Base-by-base conservation (phyloP, 2,888 invertebrate species). In the Drosophila anomelani region DNA sequence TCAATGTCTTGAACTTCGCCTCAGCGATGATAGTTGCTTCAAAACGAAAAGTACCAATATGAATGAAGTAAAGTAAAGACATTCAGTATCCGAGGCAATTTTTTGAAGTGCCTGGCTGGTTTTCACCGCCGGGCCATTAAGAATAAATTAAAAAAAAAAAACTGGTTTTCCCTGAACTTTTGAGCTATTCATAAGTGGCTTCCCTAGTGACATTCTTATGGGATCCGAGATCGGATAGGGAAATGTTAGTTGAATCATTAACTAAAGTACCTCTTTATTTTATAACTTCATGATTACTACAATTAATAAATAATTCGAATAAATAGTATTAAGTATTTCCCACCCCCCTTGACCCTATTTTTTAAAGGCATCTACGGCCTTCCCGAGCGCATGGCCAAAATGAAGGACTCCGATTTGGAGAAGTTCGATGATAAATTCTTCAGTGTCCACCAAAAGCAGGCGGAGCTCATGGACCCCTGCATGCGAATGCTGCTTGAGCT, bases 381-480 rank as follows among this genome's bases (percentile, higher is more conserved):
- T 61, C 97, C 98, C 26, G 94, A 95, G 58, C 94, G 97, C 72
- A 95, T 95, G 78, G 97, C 97, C 67, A 97, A 97, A 93, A 93
- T 98, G 51, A 97, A 97, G 91, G 95, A 97, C 80, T 91, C 91
- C 56, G 93, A 93, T 76, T 92, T 98, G 81, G 92, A 94, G 75
- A 94, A 94, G 79, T 98, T 98, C 92, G 98, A 98, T 92, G 96
- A 97, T 17, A 95, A 96, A 44, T 98, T 97, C 92, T 98, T 98
- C 92, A 96, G 97, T 56, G 97, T 98, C 54, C 97, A 97, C 93
- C 96, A 96, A 12, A 98, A 97, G 93, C 98, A 98, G 92, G 97
- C 97, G 9, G 95, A 97, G 88, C 95, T 96, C 38, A 97, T 98
- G 96, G 98, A 98, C 92, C 98, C 98, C 23, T 98, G 98, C 92